A percentile compares a stretch with the other conserved stretches of the same genome.
Evolutionary conservation across 2,113 vertebrate genomes (phyloP).

Genomic region (Boleophthalmus pectinirostris): DNA sequence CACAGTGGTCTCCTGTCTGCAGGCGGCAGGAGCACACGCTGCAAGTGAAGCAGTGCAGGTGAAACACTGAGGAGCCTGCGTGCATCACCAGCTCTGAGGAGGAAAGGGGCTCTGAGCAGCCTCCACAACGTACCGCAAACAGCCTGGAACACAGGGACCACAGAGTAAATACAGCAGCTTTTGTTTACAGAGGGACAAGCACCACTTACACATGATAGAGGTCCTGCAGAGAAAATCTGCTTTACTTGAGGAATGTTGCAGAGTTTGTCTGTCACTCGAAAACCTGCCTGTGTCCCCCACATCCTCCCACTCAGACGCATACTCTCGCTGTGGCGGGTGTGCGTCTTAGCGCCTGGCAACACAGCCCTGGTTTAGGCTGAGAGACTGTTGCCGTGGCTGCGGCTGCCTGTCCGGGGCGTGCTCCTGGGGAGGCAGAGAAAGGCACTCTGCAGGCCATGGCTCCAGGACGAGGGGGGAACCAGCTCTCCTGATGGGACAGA

Average conservation of each 20-base stretch:
- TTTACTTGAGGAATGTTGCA: slow-evolving; percentile 67
- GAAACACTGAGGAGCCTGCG: slow-evolving; percentile 89
- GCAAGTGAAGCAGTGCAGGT: slow-evolving; percentile 95
- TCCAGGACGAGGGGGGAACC: slow-evolving; percentile 80
- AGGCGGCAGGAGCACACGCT: slow-evolving; percentile 89
- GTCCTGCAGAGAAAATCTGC: slow-evolving; percentile 25
- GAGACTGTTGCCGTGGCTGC: slow-evolving; percentile 76
- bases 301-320: slow-evolving; percentile 67
- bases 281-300: slow-evolving; percentile 46
- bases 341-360: slow-evolving; percentile 82
- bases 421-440: slow-evolving; percentile 74
- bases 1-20: slow-evolving; percentile 92
- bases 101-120: slow-evolving; percentile 85
- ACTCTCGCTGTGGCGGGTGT: slow-evolving; percentile 71
- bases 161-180: slow-evolving; percentile 40
- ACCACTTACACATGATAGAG: slow-evolving; percentile 19
- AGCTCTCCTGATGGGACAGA: slow-evolving; percentile 75
- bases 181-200: slow-evolving; percentile 35
- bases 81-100: slow-evolving; percentile 94
- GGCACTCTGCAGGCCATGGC: slow-evolving; percentile 80
- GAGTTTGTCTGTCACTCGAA: slow-evolving; percentile 70
- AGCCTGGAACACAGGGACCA: slow-evolving; percentile 73
- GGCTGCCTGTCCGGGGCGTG: slow-evolving; percentile 72
- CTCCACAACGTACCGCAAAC: slow-evolving; percentile 88
- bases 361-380: slow-evolving; percentile 67